These are phyloP conservation scores for Drosophila setifemur DNA, from an alignment of 1,140 invertebrate genomes.

Conservation along the genomic window DNA sequence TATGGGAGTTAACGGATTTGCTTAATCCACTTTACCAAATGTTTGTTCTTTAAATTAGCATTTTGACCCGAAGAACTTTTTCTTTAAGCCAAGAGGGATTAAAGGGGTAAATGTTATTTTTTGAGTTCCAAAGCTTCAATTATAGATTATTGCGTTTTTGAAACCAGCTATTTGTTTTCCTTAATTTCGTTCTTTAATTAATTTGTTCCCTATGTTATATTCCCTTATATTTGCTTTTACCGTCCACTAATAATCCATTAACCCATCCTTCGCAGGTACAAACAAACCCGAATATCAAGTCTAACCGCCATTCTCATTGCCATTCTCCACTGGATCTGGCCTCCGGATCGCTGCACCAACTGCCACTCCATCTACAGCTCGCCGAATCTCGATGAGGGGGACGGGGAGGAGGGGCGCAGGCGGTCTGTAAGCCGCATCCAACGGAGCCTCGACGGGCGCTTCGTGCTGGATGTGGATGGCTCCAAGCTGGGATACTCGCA, in stretches of 20 bases:
- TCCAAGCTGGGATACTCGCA: conserved; percentile 48
- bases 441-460: conserved; percentile 88
- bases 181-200: neutral
- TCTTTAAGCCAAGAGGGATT: no score
- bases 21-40: neutral
- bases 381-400: conserved; percentile 63
- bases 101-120: no score
- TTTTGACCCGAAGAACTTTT: no score
- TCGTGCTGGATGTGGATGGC: conserved; percentile 85
- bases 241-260: no score
- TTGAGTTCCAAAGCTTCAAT: no score
- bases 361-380: conserved; percentile 82
- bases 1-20: neutral
- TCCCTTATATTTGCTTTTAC: neutral
- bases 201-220: no score
- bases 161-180: no score
- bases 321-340: conserved; percentile 87
- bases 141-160: no score
- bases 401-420: conserved; percentile 22
- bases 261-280: conserved; percentile 89
- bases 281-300: conserved; percentile 97
- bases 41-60: neutral
- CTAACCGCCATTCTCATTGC: conserved; percentile 87
- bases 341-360: conserved; percentile 85
- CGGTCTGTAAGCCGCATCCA: conserved; percentile 85